A percentile compares a stretch with the other conserved stretches of the same genome.
Conservation (phyloP, 2,113 vertebrate genomes). For the Vulpes vulpes region DNA sequence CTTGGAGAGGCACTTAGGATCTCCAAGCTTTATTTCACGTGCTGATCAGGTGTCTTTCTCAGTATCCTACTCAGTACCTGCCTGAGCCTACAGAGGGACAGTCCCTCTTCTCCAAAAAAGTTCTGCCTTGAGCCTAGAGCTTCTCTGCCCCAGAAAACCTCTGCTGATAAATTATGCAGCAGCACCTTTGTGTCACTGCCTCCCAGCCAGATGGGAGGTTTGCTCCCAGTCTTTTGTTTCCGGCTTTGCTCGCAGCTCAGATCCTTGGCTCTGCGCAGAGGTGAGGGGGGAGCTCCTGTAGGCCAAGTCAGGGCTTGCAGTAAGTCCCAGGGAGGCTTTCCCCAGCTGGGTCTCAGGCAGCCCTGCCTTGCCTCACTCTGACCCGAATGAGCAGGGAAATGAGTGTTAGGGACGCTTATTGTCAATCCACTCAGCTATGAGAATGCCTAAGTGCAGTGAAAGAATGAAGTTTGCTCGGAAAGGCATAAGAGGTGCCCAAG, state of each 20-base stretch:
- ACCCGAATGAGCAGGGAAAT: constrained; percentile 69
- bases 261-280: constrained; percentile 82
- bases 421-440: constrained; percentile 59
- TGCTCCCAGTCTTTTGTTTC: constrained; percentile 87
- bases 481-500: constrained; percentile 86
- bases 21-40: neutral
- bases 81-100: constrained; percentile 69
- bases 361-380: constrained; percentile 79
- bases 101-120: constrained; percentile 60
- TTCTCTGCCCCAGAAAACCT: constrained; percentile 83
- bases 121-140: constrained; percentile 82
- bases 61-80: constrained; percentile 61
- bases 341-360: constrained; percentile 9
- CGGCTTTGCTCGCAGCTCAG: constrained; percentile 82
- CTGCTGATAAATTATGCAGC: constrained; percentile 87
- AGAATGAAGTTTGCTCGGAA: constrained; percentile 84
- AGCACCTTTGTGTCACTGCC: constrained; percentile 87
- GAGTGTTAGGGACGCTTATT: neutral
- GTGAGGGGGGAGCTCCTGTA: constrained; percentile 82
- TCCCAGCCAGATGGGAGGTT: constrained; percentile 87
- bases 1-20: neutral
- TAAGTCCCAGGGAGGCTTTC: constrained; percentile 80
- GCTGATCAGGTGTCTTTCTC: constrained; percentile 53
- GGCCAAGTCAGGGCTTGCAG: constrained; percentile 85
- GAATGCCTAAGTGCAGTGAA: constrained; percentile 83